Evolutionary conservation across 2,797 vertebrate genomes (phyloP).

Genomic region (Chaunax sp.): DNA sequence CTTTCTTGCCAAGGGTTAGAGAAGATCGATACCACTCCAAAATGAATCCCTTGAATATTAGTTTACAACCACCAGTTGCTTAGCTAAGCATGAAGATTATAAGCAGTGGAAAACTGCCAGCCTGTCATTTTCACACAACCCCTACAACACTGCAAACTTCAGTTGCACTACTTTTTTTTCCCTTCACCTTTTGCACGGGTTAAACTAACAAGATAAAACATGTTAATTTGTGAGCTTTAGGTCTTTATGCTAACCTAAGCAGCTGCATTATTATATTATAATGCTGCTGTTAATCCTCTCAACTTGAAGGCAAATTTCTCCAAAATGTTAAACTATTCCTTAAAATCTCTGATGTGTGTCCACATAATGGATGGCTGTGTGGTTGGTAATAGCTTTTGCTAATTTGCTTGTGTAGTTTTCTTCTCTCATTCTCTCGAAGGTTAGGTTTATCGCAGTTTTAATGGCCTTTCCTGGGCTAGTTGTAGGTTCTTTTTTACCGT

Average conservation of each 20-base stretch:
- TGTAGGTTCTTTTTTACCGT: slow-evolving; percentile 4
- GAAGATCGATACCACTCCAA: background rate
- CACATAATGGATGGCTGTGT: background rate
- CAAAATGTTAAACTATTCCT: background rate
- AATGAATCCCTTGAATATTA: background rate
- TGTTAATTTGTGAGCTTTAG: background rate
- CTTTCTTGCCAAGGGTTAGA: slow-evolving; percentile 1
- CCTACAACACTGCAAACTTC: background rate
- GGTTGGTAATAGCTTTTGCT: slow-evolving; percentile 1
- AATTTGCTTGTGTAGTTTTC: slow-evolving; percentile 7
- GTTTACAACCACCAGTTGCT: background rate
- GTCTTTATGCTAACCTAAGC: slow-evolving; percentile 1
- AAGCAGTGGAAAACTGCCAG: background rate
- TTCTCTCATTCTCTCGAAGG: background rate
- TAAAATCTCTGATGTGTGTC: slow-evolving; percentile 13
- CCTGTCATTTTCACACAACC: background rate
- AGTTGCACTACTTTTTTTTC: background rate
- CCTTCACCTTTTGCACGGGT: background rate
- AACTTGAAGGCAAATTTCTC: background rate
- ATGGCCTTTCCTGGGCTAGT: background rate
- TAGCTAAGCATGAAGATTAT: slow-evolving; percentile 9
- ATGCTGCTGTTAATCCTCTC: background rate
- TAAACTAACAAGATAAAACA: background rate
- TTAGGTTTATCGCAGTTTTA: no score
- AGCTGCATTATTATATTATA: slow-evolving; percentile 1